Conservation (phyloP, 2,797 vertebrate genomes). For the Menidia menidia region DNA sequence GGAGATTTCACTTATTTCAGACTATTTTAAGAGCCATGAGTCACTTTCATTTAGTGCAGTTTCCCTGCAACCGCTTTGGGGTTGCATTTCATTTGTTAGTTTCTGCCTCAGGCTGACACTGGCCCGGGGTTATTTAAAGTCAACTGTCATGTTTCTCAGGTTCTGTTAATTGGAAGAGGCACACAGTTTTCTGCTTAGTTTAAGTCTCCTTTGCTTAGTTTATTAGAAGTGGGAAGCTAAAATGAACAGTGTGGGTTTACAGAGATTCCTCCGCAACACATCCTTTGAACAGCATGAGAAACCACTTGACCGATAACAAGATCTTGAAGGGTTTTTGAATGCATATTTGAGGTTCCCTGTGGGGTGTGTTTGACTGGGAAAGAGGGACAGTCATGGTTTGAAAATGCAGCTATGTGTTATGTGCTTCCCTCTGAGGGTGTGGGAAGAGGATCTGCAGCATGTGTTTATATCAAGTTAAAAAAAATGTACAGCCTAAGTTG, state of each 20-base stretch:
- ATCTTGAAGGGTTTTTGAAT: conserved; percentile 51
- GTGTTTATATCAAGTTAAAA: conserved; percentile 12
- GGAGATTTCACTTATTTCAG: too few species aligned
- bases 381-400: conserved; percentile 49
- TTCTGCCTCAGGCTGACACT: not conserved
- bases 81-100: not conserved
- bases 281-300: conserved; percentile 41
- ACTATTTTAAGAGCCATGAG: not conserved
- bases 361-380: conserved; percentile 54
- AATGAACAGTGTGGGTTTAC: conserved; percentile 19
- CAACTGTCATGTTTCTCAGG: not conserved
- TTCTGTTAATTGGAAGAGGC: not conserved
- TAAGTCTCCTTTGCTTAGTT: too few species aligned
- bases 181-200: not conserved
- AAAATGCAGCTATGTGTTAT: conserved; percentile 49
- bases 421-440: conserved; percentile 29
- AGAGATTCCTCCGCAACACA: conserved; percentile 23
- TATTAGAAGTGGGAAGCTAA: not conserved
- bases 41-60: not conserved
- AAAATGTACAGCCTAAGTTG: conserved; percentile 2
- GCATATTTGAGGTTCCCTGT: conserved; percentile 70
- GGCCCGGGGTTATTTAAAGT: not conserved
- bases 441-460: conserved; percentile 1
- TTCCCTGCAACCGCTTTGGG: not conserved
- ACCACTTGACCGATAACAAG: conserved; percentile 37